phyloP scores from a whole-genome alignment of 2,888 invertebrate genomes.

The Troides oblongomaculatus region DNA sequence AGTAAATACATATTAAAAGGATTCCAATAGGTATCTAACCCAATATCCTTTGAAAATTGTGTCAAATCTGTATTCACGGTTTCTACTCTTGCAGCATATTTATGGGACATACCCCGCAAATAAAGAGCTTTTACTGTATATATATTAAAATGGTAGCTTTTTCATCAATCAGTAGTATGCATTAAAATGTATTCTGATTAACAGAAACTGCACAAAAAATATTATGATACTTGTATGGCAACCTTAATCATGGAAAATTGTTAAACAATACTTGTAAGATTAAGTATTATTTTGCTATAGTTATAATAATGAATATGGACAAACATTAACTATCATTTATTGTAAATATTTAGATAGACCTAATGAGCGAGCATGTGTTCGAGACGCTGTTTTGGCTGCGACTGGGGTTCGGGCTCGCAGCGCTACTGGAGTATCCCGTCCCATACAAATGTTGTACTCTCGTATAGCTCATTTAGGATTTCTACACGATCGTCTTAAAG shows the following conservation, averaged over 20 bases:
- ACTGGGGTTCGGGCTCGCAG: constrained; percentile 93
- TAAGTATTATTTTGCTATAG: no score
- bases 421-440: constrained; percentile 61
- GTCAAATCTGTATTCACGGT: no score
- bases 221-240: not conserved
- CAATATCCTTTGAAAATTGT: no score
- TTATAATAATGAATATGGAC: no score
- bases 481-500: constrained; percentile 89
- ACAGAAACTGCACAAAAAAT: not conserved
- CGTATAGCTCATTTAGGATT: constrained; percentile 92
- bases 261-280: no score
- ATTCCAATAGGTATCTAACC: no score
- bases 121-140: no score
- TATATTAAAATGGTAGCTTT: no score
- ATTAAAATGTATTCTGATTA: not conserved
- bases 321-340: not conserved
- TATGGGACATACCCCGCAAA: no score
- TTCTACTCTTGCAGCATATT: no score
- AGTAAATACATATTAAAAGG: no score
- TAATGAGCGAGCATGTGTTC: constrained; percentile 72
- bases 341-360: constrained; percentile 41
- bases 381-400: constrained; percentile 91
- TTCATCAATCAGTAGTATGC: not conserved
- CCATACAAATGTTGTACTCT: constrained; percentile 83
- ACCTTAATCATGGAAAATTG: not conserved